Base-by-base conservation (phyloP, 2,888 invertebrate species). In the Arge pagana region DNA sequence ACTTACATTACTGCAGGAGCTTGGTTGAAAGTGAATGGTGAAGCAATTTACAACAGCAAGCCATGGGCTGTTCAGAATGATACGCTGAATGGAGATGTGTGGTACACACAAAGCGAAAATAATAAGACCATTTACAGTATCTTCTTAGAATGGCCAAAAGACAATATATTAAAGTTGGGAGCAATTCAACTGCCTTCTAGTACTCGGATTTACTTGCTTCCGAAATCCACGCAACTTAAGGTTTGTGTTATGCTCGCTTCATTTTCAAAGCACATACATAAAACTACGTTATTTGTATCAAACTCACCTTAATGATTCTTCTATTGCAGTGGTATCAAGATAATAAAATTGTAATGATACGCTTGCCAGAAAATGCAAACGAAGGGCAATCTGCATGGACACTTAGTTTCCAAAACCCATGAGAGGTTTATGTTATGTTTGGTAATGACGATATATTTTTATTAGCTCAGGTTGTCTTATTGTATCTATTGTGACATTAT, bases 11-110 rank as follows among this genome's bases (percentile, higher is more conserved):
- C n/a, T 26, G 2, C 30, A 76, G 76, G 76, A 28, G 48, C 67
- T 10, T 96, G 96, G 96, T 77, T 96, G 10, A 67, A 76, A 2
- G 77, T 85, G n/a, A 96, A 95, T 66, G 95, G 94, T 0, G 90
- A 93, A 69, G 93, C 92, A 0, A 91, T 96, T 60, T 96, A 93
- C 68, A 79, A 77, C 3, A 85, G 85, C 1, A 81, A 79, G 4
- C 93, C 95, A 0, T 96, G 94, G 93, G 72, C 69, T 1, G 78
- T 81, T 52, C 95, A 95, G 77, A 94, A 93, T 67, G 95, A 93
- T 68, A 85, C 90, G 0, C 42, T 83, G n/a, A 83, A 84, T 1
- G 70, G 82, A 0, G 77, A 81, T 51, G 85, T 90, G 7, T 94
- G 94, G 94, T 93, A 87, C 67, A 87, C 87, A 0, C 63, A 65